phyloP scores from a whole-genome alignment of 2,888 invertebrate species.

The Ferdinandea cuprea region DNA sequence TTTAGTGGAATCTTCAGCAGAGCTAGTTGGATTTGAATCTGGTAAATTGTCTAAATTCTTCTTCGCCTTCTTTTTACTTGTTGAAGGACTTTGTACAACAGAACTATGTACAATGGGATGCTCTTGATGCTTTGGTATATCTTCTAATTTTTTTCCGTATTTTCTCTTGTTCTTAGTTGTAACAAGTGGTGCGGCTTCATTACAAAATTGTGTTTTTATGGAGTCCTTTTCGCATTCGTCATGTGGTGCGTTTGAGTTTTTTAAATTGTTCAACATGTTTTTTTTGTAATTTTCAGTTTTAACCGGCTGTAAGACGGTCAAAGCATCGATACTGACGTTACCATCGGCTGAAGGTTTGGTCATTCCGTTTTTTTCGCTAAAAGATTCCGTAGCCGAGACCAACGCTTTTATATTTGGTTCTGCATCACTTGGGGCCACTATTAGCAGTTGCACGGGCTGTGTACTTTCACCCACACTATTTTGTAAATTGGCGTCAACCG shows the following conservation, averaged over 20 bases:
- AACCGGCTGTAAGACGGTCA: background rate
- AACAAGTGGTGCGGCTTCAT: background rate
- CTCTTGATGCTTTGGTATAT: background rate
- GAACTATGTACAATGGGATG: background rate
- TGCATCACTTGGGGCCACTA: no score
- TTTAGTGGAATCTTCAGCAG: background rate
- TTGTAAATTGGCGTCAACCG: background rate
- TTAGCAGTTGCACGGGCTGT: no score
- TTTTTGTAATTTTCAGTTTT: constrained; percentile 8
- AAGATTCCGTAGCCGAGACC: no score
- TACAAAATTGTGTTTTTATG: background rate
- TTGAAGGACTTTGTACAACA: background rate
- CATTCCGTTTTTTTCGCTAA: background rate
- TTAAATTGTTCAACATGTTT: constrained; percentile 2
- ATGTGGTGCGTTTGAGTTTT: background rate
- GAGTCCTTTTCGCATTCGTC: background rate
- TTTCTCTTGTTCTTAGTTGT: background rate
- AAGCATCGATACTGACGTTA: no score
- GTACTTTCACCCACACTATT: no score
- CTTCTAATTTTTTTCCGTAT: background rate
- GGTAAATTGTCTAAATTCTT: background rate
- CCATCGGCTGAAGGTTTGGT: background rate
- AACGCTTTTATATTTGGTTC: no score
- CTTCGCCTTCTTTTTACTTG: background rate
- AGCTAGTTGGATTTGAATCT: background rate